Conservation (phyloP, 1,140 invertebrate species). For the Ruditapes philippinarum region DNA sequence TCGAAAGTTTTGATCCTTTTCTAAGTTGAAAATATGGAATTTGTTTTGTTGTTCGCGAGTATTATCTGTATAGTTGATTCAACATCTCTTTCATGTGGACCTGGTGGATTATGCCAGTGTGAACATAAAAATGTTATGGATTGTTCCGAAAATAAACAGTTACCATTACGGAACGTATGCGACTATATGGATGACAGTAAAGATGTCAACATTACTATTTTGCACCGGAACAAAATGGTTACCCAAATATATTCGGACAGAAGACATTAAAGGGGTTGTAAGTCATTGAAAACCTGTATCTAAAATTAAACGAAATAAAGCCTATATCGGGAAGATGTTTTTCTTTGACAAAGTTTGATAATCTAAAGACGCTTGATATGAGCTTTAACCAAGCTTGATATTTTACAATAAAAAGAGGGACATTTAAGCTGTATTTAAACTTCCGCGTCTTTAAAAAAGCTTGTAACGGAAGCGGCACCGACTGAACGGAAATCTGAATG, state of each 20-base stretch:
- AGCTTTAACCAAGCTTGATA: not conserved
- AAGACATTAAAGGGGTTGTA: not conserved
- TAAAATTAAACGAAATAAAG: not conserved
- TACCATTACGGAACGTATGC: not conserved
- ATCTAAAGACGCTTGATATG: not conserved
- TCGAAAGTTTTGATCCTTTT: too few species aligned
- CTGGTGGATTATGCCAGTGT: not conserved
- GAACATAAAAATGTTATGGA: not conserved
- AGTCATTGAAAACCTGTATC: slow-evolving; percentile 12
- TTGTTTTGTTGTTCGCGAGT: not conserved
- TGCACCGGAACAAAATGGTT: not conserved
- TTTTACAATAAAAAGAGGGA: not conserved
- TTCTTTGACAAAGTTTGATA: not conserved
- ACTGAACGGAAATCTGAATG: not conserved
- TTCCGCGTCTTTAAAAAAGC: not conserved
- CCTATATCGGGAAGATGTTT: not conserved
- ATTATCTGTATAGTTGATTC: not conserved
- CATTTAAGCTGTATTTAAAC: not conserved
- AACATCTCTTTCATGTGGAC: slow-evolving; percentile 28
- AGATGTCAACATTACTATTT: not conserved
- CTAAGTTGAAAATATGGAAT: too few species aligned
- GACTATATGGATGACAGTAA: not conserved
- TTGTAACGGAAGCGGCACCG: too few species aligned
- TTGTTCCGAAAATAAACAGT: not conserved
- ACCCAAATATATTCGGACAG: not conserved